phyloP scores from a whole-genome alignment of 2,113 vertebrate species.

The Trematomus loennbergii region DNA sequence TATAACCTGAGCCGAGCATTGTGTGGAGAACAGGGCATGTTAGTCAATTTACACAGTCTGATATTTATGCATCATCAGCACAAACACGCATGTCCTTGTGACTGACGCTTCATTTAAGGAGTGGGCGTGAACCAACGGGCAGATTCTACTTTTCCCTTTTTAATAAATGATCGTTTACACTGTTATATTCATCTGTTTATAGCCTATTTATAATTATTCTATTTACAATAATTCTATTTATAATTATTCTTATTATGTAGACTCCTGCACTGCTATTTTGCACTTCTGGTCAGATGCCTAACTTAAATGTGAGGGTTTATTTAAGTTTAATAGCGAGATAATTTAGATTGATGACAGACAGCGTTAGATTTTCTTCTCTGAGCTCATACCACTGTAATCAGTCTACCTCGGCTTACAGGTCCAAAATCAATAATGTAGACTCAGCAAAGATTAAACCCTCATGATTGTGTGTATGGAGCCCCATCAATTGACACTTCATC shows the following conservation, averaged over 20 bases:
- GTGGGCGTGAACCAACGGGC: not conserved
- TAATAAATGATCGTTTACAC: too few relatives aligned
- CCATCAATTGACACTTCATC: conserved; percentile 63
- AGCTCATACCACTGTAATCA: conserved; percentile 39
- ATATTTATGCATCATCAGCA: not conserved
- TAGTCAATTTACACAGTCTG: not conserved
- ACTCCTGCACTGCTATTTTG: too few relatives aligned
- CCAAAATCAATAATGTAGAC: conserved; percentile 65
- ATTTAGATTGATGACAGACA: conserved; percentile 26
- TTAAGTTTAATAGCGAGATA: conserved; percentile 13
- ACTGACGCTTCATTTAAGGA: not conserved
- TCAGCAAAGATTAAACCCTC: conserved; percentile 59
- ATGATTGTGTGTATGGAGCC: conserved; percentile 57
- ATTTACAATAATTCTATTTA: too few relatives aligned
- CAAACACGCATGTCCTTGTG: not conserved
- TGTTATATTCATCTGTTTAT: too few relatives aligned
- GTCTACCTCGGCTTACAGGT: conserved; percentile 32
- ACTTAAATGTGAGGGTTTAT: conserved; percentile 6
- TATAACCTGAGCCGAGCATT: conserved; percentile 5
- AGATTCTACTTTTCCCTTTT: conserved; percentile 2
- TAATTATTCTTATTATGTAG: too few relatives aligned
- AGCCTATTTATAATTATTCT: too few relatives aligned
- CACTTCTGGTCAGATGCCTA: too few relatives aligned
- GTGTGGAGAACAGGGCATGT: not conserved
- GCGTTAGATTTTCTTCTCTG: conserved; percentile 4